phyloP scores from a whole-genome alignment of 35 echinoderm and acorn worm species.

The Apostichopus parvimensis region DNA sequence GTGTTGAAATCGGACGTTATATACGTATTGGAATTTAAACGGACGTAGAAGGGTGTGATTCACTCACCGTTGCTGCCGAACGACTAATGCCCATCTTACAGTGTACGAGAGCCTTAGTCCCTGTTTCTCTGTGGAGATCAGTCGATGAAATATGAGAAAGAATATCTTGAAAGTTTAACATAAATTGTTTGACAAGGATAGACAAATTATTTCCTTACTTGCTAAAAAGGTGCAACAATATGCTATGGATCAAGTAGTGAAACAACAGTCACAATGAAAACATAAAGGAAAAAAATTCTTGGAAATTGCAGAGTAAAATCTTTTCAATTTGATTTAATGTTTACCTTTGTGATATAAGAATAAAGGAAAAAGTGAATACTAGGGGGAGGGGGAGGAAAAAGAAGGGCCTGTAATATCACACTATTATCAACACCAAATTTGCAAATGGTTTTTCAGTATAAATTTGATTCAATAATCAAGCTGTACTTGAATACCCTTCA shows the following conservation, averaged over 20 bases:
- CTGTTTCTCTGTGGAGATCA: conserved; percentile 69
- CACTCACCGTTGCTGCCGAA: conserved; percentile 89
- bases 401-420: too few relatives aligned
- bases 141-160: background rate
- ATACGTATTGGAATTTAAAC: too few relatives aligned
- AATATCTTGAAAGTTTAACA: background rate
- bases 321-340: background rate
- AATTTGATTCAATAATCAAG: too few relatives aligned
- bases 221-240: background rate
- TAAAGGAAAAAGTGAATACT: too few relatives aligned
- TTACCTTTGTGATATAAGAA: too few relatives aligned
- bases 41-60: too few relatives aligned
- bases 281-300: background rate
- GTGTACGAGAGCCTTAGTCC: conserved; percentile 90
- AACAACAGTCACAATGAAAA: background rate
- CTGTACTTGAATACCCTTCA: too few relatives aligned
- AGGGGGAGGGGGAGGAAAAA: too few relatives aligned
- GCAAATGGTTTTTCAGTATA: too few relatives aligned
- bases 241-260: background rate
- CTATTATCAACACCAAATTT: too few relatives aligned
- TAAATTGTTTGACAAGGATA: background rate
- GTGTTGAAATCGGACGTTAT: too few relatives aligned
- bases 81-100: conserved; percentile 99
- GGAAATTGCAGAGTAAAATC: background rate
- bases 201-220: too few relatives aligned